These are phyloP conservation scores for Peromyscus californicus DNA, from an alignment of 2,113 vertebrate species.

Conservation along the genomic window DNA sequence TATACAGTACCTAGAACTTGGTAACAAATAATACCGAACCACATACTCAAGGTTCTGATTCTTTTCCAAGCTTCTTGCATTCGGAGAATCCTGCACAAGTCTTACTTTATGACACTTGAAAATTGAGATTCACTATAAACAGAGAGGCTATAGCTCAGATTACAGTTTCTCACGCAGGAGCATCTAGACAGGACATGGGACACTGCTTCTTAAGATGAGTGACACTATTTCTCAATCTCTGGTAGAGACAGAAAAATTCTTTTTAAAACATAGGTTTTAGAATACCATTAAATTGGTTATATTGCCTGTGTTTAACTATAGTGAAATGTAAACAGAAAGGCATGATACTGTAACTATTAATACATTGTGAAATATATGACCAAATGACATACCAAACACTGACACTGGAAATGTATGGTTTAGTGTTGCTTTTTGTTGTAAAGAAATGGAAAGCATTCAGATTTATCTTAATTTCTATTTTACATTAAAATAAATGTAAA, in stretches of 20 bases:
- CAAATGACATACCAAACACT: not conserved
- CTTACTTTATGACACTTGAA: constrained; percentile 31
- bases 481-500: constrained; percentile 24
- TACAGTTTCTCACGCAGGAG: constrained; percentile 40
- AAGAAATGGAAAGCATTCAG: not conserved
- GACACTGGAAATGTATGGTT: not conserved
- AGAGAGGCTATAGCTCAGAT: constrained; percentile 3
- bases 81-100: not conserved
- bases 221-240: constrained; percentile 10
- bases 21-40: not conserved
- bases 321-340: constrained; percentile 24
- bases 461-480: constrained; percentile 60
- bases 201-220: constrained; percentile 49
- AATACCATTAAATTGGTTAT: constrained; percentile 6
- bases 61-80: constrained; percentile 36
- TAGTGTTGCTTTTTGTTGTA: not conserved
- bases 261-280: constrained; percentile 44
- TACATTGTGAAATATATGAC: not conserved
- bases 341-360: not conserved
- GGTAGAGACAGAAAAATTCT: not conserved
- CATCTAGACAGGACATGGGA: constrained; percentile 24
- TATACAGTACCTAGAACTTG: not conserved
- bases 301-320: not conserved
- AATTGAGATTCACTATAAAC: constrained; percentile 56
- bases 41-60: not conserved